phyloP scores from a whole-genome alignment of 1,140 invertebrate species.

The Schmidtea mediterranea region DNA sequence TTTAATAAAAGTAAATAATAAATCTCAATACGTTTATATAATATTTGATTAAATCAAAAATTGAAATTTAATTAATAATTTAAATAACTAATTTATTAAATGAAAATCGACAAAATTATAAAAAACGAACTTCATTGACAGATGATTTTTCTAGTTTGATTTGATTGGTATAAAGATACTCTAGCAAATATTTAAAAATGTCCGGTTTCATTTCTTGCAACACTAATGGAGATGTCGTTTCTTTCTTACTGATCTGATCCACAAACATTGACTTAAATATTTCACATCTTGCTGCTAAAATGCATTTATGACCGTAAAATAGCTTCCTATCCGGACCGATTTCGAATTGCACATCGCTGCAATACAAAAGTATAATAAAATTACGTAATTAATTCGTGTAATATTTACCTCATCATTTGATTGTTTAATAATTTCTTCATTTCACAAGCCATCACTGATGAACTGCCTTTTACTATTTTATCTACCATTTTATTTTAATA shows the following conservation, averaged over 20 bases:
- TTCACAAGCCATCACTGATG: conserved; percentile 26
- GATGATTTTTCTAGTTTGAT: conserved; percentile 18
- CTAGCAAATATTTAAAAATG: conserved; percentile 20
- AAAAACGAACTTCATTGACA: conserved; percentile 5
- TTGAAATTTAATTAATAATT: no score
- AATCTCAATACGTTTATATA: no score
- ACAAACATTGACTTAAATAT: conserved; percentile 23
- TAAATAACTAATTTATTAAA: no score
- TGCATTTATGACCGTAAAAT: conserved; percentile 20
- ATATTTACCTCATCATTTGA: conserved; percentile 24
- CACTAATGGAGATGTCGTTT: conserved; percentile 16
- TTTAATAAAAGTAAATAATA: no score
- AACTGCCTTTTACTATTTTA: conserved; percentile 14
- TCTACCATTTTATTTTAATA: conserved; percentile 7
- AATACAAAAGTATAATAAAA: conserved; percentile 33
- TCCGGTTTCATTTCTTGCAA: conserved; percentile 19
- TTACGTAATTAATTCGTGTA: conserved; percentile 31
- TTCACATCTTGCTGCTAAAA: conserved; percentile 21
- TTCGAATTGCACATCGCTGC: conserved; percentile 21
- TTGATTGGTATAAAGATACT: conserved; percentile 24
- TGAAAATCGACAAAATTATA: no score
- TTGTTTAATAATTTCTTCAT: conserved; percentile 22
- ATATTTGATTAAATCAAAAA: no score
- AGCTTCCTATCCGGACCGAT: conserved; percentile 19
- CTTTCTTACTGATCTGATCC: conserved; percentile 12